Conservation (phyloP, 2,113 vertebrate genomes). For the Otus sunia region DNA sequence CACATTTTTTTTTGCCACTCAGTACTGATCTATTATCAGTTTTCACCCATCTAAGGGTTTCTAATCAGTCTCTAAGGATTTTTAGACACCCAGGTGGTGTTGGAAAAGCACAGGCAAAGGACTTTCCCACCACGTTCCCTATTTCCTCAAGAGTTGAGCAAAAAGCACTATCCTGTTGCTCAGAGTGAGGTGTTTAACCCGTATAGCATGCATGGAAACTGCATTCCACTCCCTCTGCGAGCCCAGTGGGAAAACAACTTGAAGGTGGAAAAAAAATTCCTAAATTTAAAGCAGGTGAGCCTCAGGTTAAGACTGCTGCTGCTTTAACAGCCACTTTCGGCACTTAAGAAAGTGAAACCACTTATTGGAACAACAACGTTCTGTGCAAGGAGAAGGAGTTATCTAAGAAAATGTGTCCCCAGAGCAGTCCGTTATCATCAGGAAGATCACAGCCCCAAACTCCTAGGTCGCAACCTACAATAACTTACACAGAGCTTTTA, state of each 20-base stretch:
- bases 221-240: background rate
- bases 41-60: background rate
- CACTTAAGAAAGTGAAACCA: background rate
- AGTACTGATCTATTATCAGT: background rate
- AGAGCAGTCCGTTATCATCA: background rate
- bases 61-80: background rate
- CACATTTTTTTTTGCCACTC: background rate
- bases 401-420: background rate
- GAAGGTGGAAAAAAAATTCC: background rate
- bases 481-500: background rate
- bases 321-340: background rate
- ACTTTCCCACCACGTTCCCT: background rate
- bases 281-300: background rate
- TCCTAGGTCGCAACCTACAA: background rate
- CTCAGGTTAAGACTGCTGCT: background rate
- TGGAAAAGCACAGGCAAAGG: background rate
- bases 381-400: background rate
- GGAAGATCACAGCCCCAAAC: background rate
- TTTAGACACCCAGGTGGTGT: background rate
- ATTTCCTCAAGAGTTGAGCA: background rate
- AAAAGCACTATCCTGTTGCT: background rate
- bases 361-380: background rate
- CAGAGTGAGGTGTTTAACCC: background rate
- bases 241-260: background rate
- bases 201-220: background rate